Evolutionary conservation across 2,113 vertebrate genomes (phyloP), one percentile per base, ranked within the genome.

Genomic region (Struthidea cinerea): DNA sequence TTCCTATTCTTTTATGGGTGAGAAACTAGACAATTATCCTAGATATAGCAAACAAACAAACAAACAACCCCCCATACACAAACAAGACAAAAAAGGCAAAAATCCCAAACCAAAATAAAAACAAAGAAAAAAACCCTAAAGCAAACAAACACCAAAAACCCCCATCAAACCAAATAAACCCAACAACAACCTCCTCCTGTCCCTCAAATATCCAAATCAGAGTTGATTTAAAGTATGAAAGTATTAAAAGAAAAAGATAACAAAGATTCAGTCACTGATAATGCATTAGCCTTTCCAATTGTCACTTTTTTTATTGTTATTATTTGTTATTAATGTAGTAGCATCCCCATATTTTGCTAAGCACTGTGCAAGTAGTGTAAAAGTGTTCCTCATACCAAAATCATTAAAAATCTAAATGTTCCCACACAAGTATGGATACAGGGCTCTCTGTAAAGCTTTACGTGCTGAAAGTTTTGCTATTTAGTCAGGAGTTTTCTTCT

Each of bases 401-500:
- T 49, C 2, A 49, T 65, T 44, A 44, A 63, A 63, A 79, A 85
- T 46, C 14, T 55, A 21, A 84, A 61, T 49, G 21, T 57, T 83
- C 23, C 41, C 23, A 28, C 14, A 5, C 4, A 69, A 63, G 2
- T 63, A 23, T 20, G 9, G 14, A 71, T 52, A 59, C 33, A 44
- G 15, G 52, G 16, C 10, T 85, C 80, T 65, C 30, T 73, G 13
- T 14, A 71, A 44, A 87, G 41, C 21, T 80, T 86, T 76, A 39
- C 1, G 0, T 42, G 47, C 14, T 75, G 37, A 87, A 84, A 90
- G 35, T 16, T 53, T 65, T 35, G 3, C 5, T 60, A 8, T 87
- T 93, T 84, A 84, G 13, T 87, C 49, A 74, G 18, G 13, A 87
- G 39, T 84, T 87, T 90, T 89, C 22, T 41, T 94, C 92, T 95